These are phyloP conservation scores for Lepidurus couesii DNA, from an alignment of 1,140 invertebrate genomes.

Conservation along the genomic window DNA sequence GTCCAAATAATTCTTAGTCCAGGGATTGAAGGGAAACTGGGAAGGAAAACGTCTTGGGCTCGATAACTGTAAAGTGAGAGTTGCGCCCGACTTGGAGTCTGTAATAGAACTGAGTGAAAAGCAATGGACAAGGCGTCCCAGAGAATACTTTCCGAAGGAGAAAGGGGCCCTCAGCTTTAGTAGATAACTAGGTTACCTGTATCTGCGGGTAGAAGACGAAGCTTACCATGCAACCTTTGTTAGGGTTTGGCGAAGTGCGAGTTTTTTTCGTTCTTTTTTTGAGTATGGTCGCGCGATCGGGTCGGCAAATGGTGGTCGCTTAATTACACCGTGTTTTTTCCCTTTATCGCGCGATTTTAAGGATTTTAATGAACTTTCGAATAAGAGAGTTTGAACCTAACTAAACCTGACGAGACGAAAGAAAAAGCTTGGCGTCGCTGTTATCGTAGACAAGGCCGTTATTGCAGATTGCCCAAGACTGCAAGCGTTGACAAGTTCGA, in stretches of 20 bases:
- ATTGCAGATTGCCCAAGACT: neutral
- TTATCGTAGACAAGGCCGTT: neutral
- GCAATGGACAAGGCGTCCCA: neutral
- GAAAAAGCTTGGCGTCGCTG: neutral
- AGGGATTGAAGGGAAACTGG: neutral
- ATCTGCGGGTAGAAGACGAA: constrained; percentile 21
- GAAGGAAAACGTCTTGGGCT: neutral
- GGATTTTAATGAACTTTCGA: too few relatives aligned
- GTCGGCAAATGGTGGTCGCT: neutral
- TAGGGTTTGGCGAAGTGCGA: neutral
- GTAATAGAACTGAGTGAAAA: neutral
- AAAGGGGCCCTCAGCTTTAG: constrained; percentile 5
- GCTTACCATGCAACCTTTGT: constrained; percentile 9
- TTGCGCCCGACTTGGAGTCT: neutral
- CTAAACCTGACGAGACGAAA: neutral
- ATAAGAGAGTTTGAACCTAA: too few relatives aligned
- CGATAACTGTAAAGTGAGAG: neutral
- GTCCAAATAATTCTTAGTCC: too few relatives aligned
- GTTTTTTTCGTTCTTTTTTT: neutral
- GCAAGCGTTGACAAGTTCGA: too few relatives aligned
- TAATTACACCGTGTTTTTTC: too few relatives aligned
- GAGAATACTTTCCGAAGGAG: neutral
- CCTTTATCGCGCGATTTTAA: too few relatives aligned
- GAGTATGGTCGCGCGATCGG: neutral
- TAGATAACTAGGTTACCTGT: constrained; percentile 22